These are phyloP conservation scores for Himalopsyche tibetana DNA, from an alignment of 2,888 invertebrate species.

Conservation along the genomic window DNA sequence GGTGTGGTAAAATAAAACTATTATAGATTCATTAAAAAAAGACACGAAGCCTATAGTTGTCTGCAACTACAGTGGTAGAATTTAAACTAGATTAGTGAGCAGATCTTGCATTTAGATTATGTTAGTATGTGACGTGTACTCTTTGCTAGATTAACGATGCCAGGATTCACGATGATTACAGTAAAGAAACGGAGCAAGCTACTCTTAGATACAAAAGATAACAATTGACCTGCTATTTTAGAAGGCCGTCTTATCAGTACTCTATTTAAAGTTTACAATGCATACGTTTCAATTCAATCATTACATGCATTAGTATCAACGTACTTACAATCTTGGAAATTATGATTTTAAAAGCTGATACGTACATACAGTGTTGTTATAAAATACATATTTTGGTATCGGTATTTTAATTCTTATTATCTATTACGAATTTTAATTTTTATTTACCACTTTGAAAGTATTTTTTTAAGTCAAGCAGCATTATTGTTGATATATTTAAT, in stretches of 20 bases:
- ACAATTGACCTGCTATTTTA: conserved; percentile 40
- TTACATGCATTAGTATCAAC: neutral
- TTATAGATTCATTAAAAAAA: no score
- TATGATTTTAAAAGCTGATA: neutral
- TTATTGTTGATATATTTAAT: no score
- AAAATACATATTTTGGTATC: neutral
- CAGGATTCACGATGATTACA: conserved; percentile 23
- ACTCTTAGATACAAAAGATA: conserved; percentile 35
- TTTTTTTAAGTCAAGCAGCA: no score
- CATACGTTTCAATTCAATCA: conserved; percentile 36
- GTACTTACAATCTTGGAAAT: neutral
- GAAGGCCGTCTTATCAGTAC: conserved; percentile 18
- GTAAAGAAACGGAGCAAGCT: neutral
- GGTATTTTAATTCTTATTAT: no score
- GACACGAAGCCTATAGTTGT: no score
- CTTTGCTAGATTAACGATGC: neutral
- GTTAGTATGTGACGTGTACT: neutral
- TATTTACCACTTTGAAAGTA: no score
- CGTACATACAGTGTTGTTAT: neutral
- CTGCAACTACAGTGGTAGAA: no score
- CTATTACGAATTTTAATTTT: no score
- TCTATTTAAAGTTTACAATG: conserved; percentile 34
- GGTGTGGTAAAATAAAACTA: no score
- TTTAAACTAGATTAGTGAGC: neutral
- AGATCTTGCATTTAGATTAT: conserved; percentile 9